These are phyloP conservation scores for Bibio marci DNA, from an alignment of 2,888 invertebrate genomes.

Conservation along the genomic window DNA sequence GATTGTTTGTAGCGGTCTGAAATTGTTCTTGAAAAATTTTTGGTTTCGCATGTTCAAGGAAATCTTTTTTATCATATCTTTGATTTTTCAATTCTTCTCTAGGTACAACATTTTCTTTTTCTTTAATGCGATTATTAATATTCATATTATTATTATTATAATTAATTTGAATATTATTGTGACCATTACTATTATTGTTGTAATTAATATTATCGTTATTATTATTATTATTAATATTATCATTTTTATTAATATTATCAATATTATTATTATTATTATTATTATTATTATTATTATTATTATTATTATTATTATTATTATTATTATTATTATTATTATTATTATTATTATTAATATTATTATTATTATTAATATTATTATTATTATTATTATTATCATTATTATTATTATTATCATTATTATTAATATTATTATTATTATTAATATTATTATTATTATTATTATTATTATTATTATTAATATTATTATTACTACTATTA, in stretches of 20 bases:
- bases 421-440: too few species aligned
- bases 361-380: too few species aligned
- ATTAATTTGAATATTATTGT: neutral
- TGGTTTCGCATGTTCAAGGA: neutral
- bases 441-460: too few species aligned
- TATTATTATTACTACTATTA: too few species aligned
- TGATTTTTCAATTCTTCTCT: constrained; percentile 11
- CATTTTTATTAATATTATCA: too few species aligned
- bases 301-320: constrained; percentile 3
- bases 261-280: too few species aligned
- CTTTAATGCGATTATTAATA: constrained; percentile 8
- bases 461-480: too few species aligned
- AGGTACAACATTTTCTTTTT: constrained; percentile 27
- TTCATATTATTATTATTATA: constrained; percentile 3
- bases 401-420: too few species aligned
- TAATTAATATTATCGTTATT: neutral
- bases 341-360: constrained; percentile 1
- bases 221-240: too few species aligned
- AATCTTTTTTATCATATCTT: constrained; percentile 7
- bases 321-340: neutral
- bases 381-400: too few species aligned
- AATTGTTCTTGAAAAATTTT: constrained; percentile 1
- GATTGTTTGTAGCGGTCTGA: constrained; percentile 20
- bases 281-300: constrained; percentile 3
- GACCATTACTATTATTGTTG: neutral